These are phyloP conservation scores for Halisarca cf. caerulea DNA, from an alignment of 37 sponge, comb jelly and placozoan species.

Conservation along the genomic window DNA sequence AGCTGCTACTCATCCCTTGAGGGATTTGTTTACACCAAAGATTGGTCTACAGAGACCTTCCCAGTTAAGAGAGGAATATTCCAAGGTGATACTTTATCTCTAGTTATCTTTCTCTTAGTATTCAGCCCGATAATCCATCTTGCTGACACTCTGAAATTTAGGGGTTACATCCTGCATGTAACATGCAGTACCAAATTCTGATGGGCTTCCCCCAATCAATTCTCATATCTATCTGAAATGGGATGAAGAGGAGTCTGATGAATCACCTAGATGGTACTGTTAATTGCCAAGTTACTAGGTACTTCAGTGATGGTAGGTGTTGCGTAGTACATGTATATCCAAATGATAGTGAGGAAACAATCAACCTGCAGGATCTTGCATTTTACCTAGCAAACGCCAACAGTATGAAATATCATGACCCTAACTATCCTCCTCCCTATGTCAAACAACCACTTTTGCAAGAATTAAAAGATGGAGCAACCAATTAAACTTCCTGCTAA, in stretches of 20 bases:
- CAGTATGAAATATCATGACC: too few species aligned
- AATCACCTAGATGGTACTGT: neutral
- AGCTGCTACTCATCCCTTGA: conserved; percentile 5
- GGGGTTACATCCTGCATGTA: too few species aligned
- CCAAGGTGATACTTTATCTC: conserved; percentile 14
- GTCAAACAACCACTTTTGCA: too few species aligned
- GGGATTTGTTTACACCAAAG: conserved; percentile 26
- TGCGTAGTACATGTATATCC: too few species aligned
- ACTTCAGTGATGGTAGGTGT: too few species aligned
- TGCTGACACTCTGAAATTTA: too few species aligned
- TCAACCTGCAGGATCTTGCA: too few species aligned
- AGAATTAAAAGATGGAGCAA: neutral
- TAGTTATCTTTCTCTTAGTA: neutral
- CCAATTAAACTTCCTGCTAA: neutral
- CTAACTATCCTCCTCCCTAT: too few species aligned
- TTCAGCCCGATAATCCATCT: neutral
- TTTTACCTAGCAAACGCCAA: too few species aligned
- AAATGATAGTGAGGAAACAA: too few species aligned
- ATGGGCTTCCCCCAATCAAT: neutral
- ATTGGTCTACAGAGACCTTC: conserved; percentile 15
- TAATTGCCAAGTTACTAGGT: too few species aligned
- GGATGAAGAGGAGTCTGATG: conserved; percentile 1
- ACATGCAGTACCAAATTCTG: too few species aligned
- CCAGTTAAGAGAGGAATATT: neutral
- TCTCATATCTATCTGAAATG: neutral